Evolutionary conservation across 2,888 invertebrate species (phyloP).

Genomic region (Stictocephala bisonia): DNA sequence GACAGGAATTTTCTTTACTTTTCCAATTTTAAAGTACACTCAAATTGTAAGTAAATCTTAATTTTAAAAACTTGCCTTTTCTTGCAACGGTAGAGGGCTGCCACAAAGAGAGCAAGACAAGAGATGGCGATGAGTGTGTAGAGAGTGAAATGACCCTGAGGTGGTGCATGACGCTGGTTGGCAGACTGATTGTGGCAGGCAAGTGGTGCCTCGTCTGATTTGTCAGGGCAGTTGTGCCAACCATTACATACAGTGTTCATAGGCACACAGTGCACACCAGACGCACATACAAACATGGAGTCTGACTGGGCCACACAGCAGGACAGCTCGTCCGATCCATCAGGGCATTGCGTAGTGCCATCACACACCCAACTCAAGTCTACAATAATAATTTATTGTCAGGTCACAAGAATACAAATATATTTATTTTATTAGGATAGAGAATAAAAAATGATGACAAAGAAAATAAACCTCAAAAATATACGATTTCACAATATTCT

Average conservation of each 20-base stretch:
- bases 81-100: constrained; percentile 50
- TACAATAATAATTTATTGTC: too few species aligned
- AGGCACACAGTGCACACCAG: constrained; percentile 78
- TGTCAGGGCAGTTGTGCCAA: constrained; percentile 82
- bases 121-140: constrained; percentile 33
- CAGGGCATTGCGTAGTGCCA: constrained; percentile 74
- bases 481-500: background rate
- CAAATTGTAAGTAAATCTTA: too few species aligned
- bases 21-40: too few species aligned
- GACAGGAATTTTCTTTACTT: too few species aligned
- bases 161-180: constrained; percentile 33
- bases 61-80: constrained; percentile 48
- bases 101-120: constrained; percentile 30
- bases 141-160: constrained; percentile 35
- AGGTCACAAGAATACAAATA: too few species aligned
- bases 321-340: constrained; percentile 75
- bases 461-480: constrained; percentile 21
- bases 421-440: background rate
- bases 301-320: constrained; percentile 70
- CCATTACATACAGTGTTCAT: constrained; percentile 79
- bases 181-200: constrained; percentile 72
- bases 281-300: constrained; percentile 75
- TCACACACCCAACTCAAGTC: constrained; percentile 70
- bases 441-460: too few species aligned
- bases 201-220: constrained; percentile 79